phyloP scores from a whole-genome alignment of 2,888 invertebrate species.

The Oxycera nigricornis region DNA sequence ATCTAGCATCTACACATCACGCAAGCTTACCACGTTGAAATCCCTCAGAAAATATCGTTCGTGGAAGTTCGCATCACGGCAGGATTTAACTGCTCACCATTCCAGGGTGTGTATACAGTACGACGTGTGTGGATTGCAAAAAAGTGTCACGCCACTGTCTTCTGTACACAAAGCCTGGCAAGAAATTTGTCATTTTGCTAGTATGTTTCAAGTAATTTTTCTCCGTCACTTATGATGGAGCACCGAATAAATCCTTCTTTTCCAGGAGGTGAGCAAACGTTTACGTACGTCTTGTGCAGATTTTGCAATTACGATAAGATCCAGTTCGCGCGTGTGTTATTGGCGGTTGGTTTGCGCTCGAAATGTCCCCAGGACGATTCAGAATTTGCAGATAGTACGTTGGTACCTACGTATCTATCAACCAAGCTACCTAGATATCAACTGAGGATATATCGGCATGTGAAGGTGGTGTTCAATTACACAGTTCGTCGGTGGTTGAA shows the following conservation, averaged over 20 bases:
- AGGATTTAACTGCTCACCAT: neutral
- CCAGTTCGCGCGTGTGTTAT: constrained; percentile 11
- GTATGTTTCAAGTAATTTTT: constrained; percentile 33
- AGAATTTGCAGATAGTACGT: too few species aligned
- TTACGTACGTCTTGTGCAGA: constrained; percentile 36
- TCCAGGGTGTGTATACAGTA: neutral
- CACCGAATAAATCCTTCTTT: constrained; percentile 38
- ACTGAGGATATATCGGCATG: constrained; percentile 23
- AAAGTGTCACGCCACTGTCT: constrained; percentile 1
- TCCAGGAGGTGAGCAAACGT: constrained; percentile 22
- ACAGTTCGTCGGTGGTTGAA: constrained; percentile 15
- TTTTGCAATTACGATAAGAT: constrained; percentile 37
- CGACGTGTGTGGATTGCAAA: neutral
- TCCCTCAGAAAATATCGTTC: too few species aligned
- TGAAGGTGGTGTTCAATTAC: constrained; percentile 18
- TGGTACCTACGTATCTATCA: too few species aligned
- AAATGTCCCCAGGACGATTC: constrained; percentile 9
- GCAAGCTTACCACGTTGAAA: too few species aligned
- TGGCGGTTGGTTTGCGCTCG: neutral
- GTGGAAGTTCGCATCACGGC: neutral
- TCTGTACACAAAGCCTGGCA: constrained; percentile 13
- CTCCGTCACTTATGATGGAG: constrained; percentile 38
- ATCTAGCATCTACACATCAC: too few species aligned
- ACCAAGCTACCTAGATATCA: neutral
- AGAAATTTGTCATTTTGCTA: constrained; percentile 37